phyloP scores from a whole-genome alignment of 2,113 vertebrate species.

The Psilopogon haemacephalus region DNA sequence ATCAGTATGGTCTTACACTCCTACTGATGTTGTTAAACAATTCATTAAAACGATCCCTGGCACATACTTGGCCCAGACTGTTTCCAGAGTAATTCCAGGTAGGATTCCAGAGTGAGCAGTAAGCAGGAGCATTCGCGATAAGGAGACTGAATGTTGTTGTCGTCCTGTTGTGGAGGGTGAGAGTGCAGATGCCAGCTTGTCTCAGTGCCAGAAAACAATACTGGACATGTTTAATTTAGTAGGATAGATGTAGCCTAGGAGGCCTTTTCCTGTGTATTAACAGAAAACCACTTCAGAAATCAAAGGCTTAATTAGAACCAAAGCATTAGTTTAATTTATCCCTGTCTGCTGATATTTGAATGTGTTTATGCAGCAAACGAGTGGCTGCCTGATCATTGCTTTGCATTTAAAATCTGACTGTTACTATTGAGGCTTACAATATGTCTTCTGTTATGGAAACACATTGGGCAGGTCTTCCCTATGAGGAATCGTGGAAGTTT shows the following conservation, averaged over 20 bases:
- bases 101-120: neutral
- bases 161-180: neutral
- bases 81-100: neutral
- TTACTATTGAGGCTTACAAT: neutral
- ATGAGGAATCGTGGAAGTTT: neutral
- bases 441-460: neutral
- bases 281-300: slow-evolving; percentile 39
- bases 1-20: neutral
- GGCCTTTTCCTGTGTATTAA: slow-evolving; percentile 18
- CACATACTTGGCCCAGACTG: neutral
- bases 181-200: neutral
- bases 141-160: neutral
- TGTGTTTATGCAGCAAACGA: neutral
- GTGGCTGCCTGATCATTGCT: neutral
- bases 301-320: slow-evolving; percentile 34
- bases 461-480: neutral
- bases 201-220: neutral
- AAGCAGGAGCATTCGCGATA: neutral
- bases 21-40: neutral
- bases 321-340: slow-evolving; percentile 12
- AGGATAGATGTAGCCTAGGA: neutral
- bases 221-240: slow-evolving; percentile 27
- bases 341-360: neutral
- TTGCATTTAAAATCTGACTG: neutral
- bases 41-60: neutral